These are phyloP conservation scores for Heterotis niloticus DNA, from an alignment of 2,113 vertebrate species.

Conservation along the genomic window DNA sequence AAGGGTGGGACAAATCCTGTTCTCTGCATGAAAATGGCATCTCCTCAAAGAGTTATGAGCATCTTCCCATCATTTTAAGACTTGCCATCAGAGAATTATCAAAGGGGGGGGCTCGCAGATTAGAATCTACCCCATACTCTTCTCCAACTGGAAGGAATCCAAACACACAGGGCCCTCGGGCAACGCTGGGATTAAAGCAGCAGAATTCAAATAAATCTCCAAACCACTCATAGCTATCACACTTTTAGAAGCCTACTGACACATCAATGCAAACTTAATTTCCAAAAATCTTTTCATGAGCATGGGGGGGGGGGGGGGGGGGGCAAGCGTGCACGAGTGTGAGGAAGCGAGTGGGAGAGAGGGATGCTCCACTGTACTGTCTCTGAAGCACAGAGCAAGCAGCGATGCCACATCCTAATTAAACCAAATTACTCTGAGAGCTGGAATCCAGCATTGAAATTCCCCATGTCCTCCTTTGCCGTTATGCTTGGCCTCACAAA, in stretches of 20 bases:
- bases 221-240: slow-evolving; percentile 46
- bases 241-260: slow-evolving; percentile 52
- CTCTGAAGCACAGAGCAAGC: not conserved
- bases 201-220: slow-evolving; percentile 45
- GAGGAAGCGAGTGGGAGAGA: not conserved
- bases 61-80: not conserved
- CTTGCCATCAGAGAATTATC: not conserved
- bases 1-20: not conserved
- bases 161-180: slow-evolving; percentile 51
- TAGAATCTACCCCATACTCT: slow-evolving; percentile 53
- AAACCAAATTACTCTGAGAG: slow-evolving; percentile 35
- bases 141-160: slow-evolving; percentile 34
- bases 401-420: slow-evolving; percentile 38
- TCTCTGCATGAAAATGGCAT: not conserved
- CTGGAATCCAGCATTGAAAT: slow-evolving; percentile 28
- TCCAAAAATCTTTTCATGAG: slow-evolving; percentile 55
- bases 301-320: slow-evolving; percentile 35
- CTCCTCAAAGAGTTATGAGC: not conserved
- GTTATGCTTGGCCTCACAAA: slow-evolving; percentile 49
- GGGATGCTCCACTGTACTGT: not conserved
- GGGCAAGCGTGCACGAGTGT: not conserved
- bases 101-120: slow-evolving; percentile 43
- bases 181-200: slow-evolving; percentile 60
- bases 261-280: slow-evolving; percentile 64
- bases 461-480: slow-evolving; percentile 36